These are phyloP conservation scores for Ailurus styani DNA, from an alignment of 2,113 vertebrate genomes.

Conservation along the genomic window DNA sequence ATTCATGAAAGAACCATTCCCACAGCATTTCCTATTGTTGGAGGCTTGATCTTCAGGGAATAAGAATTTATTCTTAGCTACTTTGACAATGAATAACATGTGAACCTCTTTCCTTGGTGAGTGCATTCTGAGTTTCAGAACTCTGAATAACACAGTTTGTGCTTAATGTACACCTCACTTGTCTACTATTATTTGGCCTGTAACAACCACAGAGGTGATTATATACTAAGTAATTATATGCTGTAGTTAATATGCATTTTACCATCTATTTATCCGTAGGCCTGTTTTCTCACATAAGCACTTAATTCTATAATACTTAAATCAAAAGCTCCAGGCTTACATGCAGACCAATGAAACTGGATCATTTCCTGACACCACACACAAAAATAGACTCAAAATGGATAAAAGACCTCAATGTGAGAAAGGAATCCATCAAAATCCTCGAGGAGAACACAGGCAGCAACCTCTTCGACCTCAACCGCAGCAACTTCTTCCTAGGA, in stretches of 20 bases:
- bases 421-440: too few species aligned
- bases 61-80: slow-evolving; percentile 51
- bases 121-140: slow-evolving; percentile 40
- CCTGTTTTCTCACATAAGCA: slow-evolving; percentile 65
- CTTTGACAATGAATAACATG: slow-evolving; percentile 53
- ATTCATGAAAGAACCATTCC: slow-evolving; percentile 56
- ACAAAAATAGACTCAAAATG: too few species aligned
- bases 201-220: slow-evolving; percentile 73
- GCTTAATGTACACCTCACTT: slow-evolving; percentile 68
- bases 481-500: too few species aligned
- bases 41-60: slow-evolving; percentile 40
- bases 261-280: slow-evolving; percentile 60
- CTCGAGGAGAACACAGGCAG: too few species aligned
- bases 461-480: too few species aligned
- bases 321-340: slow-evolving; percentile 43
- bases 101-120: slow-evolving; percentile 53
- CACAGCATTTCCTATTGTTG: slow-evolving; percentile 15
- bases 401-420: too few species aligned
- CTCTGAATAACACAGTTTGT: slow-evolving; percentile 73
- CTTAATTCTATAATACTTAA: slow-evolving; percentile 63
- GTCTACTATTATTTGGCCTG: slow-evolving; percentile 63
- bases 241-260: slow-evolving; percentile 65
- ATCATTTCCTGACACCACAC: too few species aligned
- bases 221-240: slow-evolving; percentile 72
- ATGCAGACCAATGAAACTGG: too few species aligned